These are phyloP conservation scores for Gorsachius goisagi DNA, from an alignment of 2,113 vertebrate genomes.

Conservation along the genomic window DNA sequence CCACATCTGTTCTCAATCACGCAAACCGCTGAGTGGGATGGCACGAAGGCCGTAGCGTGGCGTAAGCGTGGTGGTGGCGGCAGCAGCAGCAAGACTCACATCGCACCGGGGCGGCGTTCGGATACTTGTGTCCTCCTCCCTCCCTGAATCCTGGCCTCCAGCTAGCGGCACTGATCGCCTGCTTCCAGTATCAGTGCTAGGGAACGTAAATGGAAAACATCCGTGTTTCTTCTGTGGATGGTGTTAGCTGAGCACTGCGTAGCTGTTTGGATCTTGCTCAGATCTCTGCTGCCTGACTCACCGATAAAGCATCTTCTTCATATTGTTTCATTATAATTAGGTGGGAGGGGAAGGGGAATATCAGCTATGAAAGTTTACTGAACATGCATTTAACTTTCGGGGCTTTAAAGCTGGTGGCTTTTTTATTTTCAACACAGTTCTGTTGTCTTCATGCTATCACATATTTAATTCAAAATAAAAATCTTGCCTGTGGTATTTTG, in stretches of 20 bases:
- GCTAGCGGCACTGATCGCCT: not conserved
- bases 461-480: not conserved
- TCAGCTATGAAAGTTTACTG: not conserved
- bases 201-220: constrained; percentile 42
- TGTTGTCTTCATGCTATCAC: not conserved
- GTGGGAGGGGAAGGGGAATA: not conserved
- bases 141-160: not conserved
- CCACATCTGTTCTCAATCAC: constrained; percentile 38
- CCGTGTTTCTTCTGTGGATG: not conserved
- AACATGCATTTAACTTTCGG: not conserved
- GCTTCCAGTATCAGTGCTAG: not conserved
- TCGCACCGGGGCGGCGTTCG: fast-evolving
- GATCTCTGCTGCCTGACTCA: constrained; percentile 39
- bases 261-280: not conserved
- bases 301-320: not conserved
- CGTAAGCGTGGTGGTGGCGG: not conserved
- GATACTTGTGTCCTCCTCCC: fast-evolving
- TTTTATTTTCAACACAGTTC: not conserved
- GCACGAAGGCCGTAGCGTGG: not conserved
- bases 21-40: not conserved
- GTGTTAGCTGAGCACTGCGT: not conserved
- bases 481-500: not conserved
- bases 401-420: not conserved
- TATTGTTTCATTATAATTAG: constrained; percentile 1
- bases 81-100: fast-evolving